Base-by-base conservation (phyloP, 2,113 vertebrate species). In the Eulacestoma nigropectus region DNA sequence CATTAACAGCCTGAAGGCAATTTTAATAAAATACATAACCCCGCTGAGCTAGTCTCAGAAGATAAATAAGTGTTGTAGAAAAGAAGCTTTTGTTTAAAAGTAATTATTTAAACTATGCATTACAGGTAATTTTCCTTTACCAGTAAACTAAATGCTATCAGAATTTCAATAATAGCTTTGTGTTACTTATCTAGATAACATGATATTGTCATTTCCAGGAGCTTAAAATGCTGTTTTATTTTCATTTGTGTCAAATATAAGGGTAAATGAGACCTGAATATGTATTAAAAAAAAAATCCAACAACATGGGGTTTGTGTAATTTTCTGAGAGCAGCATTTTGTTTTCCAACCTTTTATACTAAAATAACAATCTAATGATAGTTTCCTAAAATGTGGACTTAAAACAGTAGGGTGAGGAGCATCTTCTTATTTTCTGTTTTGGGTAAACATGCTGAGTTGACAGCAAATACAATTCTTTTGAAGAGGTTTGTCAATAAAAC, bases 31-130 rank as follows among this genome's bases (percentile, higher is more conserved):
- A 97, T 95, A 96, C 96, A 91, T 97, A 97, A 90, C 81, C 98
- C 97, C 74, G 95, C 97, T 97, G 98, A 96, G 98, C 92, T 95
- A 92, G 94, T 96, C 95, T 96, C 88, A 27, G 95, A 98, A 98
- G 96, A 98, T 97, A 98, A 98, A 97, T 98, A 98, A 97, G 94
- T 46, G 39, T 91, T 88, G 91, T 57, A 82, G 97, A 97, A 97
- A 96, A 98, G 95, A 96, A 97, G 97, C 97, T 98, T 98, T 98
- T 98, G 98, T 98, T 98, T 98, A 97, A 97, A 98, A 98, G 98
- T 98, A 98, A 98, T 98, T 98, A 98, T 98, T 98, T 98, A 97
- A 98, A 98, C 98, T 98, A 97, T 96, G 97, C 96, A 98, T 98
- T 98, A 98, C 97, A 98, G 98, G 98, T 98, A 98, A 98, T 98